Conservation (phyloP, 1,140 invertebrate genomes). For the Drosophila erecta region DNA sequence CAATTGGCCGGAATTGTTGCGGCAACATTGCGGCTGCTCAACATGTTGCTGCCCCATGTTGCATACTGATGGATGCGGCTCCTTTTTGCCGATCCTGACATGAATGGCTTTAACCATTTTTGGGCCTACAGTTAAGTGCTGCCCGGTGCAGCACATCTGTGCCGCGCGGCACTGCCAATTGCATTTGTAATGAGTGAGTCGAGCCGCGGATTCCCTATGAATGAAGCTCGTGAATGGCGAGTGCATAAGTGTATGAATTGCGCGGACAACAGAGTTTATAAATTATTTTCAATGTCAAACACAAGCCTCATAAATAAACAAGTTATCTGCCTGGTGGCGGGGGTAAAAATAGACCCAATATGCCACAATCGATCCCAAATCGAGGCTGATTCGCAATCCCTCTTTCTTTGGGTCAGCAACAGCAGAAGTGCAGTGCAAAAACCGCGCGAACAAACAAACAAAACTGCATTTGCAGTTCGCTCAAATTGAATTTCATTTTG, state of each 20-base stretch:
- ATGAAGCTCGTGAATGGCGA: conserved; percentile 57
- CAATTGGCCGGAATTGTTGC: conserved; percentile 77
- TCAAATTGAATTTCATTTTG: conserved; percentile 76
- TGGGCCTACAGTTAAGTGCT: conserved; percentile 80
- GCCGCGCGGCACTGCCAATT: conserved; percentile 55
- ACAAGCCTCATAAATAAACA: conserved; percentile 80
- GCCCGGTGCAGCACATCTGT: conserved; percentile 61
- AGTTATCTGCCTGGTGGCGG: conserved; percentile 24
- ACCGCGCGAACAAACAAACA: conserved; percentile 70
- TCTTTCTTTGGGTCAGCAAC: conserved; percentile 45
- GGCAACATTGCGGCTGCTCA: conserved; percentile 79
- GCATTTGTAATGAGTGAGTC: conserved; percentile 73
- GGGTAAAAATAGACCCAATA: conserved; percentile 52
- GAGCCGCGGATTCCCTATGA: conserved; percentile 61
- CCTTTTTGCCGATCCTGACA: conserved; percentile 63
- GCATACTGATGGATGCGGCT: conserved; percentile 81
- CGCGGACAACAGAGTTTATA: conserved; percentile 68
- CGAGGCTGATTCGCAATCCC: conserved; percentile 33
- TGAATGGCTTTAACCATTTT: conserved; percentile 83
- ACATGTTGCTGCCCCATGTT: conserved; percentile 71
- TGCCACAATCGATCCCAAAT: conserved; percentile 12
- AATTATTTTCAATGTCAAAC: conserved; percentile 81
- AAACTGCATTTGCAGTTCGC: conserved; percentile 48
- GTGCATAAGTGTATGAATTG: conserved; percentile 65
- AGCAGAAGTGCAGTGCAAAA: conserved; percentile 14